These are phyloP conservation scores for Limanda limanda DNA, from an alignment of 2,113 vertebrate species.

Conservation along the genomic window DNA sequence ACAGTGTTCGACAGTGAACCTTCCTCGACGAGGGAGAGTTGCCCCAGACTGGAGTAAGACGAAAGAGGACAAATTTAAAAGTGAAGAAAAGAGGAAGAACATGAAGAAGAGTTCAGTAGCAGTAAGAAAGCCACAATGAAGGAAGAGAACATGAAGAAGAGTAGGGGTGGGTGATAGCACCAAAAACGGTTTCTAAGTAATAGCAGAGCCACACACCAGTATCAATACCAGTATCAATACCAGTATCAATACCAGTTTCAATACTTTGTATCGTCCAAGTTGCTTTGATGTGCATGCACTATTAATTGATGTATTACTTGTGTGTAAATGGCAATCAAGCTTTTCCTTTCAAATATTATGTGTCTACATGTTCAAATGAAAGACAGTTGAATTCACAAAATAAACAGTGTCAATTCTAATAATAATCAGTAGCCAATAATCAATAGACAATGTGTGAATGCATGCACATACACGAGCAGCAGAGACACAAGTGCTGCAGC, in stretches of 20 bases:
- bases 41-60: slow-evolving; percentile 53
- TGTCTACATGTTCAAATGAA: neutral
- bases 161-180: neutral
- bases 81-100: neutral
- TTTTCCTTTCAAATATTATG: neutral
- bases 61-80: slow-evolving; percentile 2
- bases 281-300: no score
- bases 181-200: neutral
- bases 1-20: slow-evolving; percentile 51
- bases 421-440: neutral
- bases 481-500: no score
- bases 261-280: no score
- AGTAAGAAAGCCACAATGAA: neutral
- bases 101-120: neutral
- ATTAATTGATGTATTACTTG: no score
- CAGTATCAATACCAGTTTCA: no score
- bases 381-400: neutral
- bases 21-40: slow-evolving; percentile 40
- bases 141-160: neutral
- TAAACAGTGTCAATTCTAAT: neutral
- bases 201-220: no score
- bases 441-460: neutral
- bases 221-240: no score
- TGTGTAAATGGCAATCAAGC: no score
- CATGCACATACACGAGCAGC: neutral